Evolutionary conservation across 1,140 invertebrate species (phyloP), one percentile per base, ranked within the genome.

Genomic region (Drosophila parvula): DNA sequence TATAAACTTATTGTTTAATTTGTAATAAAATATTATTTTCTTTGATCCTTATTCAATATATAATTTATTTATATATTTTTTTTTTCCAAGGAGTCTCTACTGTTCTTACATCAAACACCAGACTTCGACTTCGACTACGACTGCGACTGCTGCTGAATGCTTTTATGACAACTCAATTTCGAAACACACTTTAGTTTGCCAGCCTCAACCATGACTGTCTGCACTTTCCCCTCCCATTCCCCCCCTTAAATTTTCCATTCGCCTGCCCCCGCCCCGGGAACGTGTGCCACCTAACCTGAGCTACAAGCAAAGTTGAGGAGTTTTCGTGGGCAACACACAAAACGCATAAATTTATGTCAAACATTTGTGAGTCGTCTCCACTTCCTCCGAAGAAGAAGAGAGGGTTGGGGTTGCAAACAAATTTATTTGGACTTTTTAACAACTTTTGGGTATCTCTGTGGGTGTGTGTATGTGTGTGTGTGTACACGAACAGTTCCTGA

Each of bases 331-430:
- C 79, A 70, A 50, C 60, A 83, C 69, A 89, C 80, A 89, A 84
- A 88, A 89, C 84, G 84, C 84, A 89, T 89, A 89, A 89, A 89
- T 89, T 89, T 89, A 89, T 89, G 84, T 89, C 84, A 89, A 75
- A 89, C 77, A 78, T 73, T 84, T 71, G 78, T 78, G 75, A 73
- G 68, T 57, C 75, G 68, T 38, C 75, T 73, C 60, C 60, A 50
- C 43, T 36, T n/a, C 27, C 69, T 28, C 16, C 7, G 34, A 16
- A n/a, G n/a, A n/a, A n/a, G n/a, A 36, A 48, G 56, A 82, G 61
- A 50, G 45, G 16, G 45, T 56, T 41, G 45, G 50, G 59, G 62
- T 75, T 51, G 76, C 69, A 79, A 84, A 83, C 83, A 89, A 88
- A 88, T 88, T 88, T 88, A 89, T 88, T 88, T 89, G 77, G 80